A percentile compares a stretch with the other conserved stretches of the same genome.
Evolutionary conservation across 2,113 vertebrate species (phyloP).

Genomic region (Archocentrus centrarchus): DNA sequence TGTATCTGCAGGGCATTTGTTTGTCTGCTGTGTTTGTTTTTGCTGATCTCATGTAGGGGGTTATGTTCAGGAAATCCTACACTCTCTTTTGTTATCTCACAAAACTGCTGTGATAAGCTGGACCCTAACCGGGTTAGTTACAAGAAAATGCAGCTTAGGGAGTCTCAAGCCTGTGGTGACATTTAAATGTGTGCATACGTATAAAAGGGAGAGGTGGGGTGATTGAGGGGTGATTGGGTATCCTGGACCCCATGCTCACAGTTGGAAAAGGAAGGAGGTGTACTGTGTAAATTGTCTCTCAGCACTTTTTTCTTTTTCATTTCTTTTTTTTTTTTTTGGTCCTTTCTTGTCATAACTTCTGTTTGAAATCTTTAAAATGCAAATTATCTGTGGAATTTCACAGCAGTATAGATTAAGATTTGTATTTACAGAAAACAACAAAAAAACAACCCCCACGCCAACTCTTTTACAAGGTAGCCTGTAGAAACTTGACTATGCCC

Average conservation of each 20-base stretch:
- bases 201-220: neutral
- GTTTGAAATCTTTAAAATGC: neutral
- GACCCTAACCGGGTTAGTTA: neutral
- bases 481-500: neutral
- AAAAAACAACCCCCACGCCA: neutral
- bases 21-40: constrained; percentile 29
- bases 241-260: neutral
- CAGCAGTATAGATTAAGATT: neutral
- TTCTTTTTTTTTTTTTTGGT: neutral
- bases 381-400: neutral
- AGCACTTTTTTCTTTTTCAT: neutral
- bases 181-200: neutral
- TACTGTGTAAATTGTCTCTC: neutral
- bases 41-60: neutral
- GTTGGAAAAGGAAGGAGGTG: neutral
- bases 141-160: neutral
- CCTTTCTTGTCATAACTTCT: neutral
- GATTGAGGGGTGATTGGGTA: neutral
- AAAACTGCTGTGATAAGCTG: neutral
- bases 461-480: neutral
- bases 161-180: neutral
- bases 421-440: neutral
- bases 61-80: constrained; percentile 19
- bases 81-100: constrained; percentile 26
- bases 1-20: constrained; percentile 14